Conservation (phyloP, 2,113 vertebrate genomes). For the Myrmecobius fasciatus region DNA sequence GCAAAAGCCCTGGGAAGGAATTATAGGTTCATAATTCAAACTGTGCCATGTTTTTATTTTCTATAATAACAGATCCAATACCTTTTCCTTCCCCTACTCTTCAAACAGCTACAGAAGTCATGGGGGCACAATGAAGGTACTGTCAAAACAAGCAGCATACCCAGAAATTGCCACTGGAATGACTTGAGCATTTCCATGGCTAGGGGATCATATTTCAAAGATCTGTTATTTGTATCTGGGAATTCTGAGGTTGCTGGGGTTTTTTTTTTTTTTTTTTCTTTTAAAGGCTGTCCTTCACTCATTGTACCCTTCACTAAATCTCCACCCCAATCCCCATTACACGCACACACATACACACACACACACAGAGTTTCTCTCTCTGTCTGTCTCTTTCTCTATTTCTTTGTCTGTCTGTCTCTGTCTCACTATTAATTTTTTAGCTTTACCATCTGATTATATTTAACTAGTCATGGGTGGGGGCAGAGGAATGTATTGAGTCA, state of each 20-base stretch:
- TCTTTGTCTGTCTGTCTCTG: too few relatives aligned
- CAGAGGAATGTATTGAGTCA: not conserved
- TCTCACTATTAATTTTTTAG: not conserved
- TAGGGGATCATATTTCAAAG: not conserved
- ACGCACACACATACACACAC: not conserved
- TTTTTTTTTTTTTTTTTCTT: not conserved
- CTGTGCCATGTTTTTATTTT: not conserved
- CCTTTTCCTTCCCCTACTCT: not conserved
- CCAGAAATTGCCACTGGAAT: not conserved
- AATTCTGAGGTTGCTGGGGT: not conserved
- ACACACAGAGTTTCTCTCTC: too few relatives aligned
- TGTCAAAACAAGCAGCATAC: not conserved
- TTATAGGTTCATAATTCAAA: accelerated
- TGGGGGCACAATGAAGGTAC: not conserved
- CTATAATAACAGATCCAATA: not conserved
- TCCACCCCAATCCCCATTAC: not conserved
- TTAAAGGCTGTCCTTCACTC: not conserved
- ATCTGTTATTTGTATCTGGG: not conserved
- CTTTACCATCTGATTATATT: not conserved
- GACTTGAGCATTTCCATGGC: not conserved
- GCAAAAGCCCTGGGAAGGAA: slow-evolving; percentile 23
- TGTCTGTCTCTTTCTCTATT: too few relatives aligned
- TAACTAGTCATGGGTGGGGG: not conserved
- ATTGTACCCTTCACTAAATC: not conserved
- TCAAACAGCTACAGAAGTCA: slow-evolving; percentile 14